Conservation (phyloP, 2,113 vertebrate genomes). For the Anguilla japonica region DNA sequence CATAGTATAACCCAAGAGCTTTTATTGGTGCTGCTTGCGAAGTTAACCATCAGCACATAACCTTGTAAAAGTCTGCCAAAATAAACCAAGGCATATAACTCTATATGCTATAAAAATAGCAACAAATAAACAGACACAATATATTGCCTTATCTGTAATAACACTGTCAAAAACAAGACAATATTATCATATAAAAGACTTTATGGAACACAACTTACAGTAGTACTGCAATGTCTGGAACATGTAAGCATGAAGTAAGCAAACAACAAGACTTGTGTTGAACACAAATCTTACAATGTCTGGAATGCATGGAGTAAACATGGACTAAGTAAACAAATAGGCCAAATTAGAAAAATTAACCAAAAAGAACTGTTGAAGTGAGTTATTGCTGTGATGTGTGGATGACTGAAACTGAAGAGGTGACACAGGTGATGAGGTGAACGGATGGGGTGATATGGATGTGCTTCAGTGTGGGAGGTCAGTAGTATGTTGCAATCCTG, state of each 20-base stretch:
- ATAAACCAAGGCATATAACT: background rate
- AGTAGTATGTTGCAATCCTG: no score
- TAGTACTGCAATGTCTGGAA: background rate
- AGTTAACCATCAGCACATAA: no score
- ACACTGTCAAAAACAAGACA: background rate
- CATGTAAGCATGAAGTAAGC: background rate
- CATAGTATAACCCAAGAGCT: background rate
- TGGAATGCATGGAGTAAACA: no score
- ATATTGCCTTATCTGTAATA: background rate
- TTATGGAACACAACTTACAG: constrained; percentile 1
- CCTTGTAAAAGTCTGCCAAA: no score
- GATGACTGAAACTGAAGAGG: no score
- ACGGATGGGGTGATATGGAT: no score
- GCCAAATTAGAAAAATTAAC: no score
- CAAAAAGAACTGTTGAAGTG: no score
- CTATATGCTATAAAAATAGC: background rate
- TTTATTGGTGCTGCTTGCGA: background rate
- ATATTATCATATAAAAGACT: background rate
- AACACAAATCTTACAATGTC: background rate
- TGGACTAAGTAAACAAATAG: no score
- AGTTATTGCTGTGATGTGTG: no score
- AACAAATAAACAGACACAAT: background rate
- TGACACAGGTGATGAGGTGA: no score
- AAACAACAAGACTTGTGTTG: background rate
- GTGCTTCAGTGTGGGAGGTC: no score